phyloP scores from a whole-genome alignment of 2,888 invertebrate species.

The Hetaerina titia region DNA sequence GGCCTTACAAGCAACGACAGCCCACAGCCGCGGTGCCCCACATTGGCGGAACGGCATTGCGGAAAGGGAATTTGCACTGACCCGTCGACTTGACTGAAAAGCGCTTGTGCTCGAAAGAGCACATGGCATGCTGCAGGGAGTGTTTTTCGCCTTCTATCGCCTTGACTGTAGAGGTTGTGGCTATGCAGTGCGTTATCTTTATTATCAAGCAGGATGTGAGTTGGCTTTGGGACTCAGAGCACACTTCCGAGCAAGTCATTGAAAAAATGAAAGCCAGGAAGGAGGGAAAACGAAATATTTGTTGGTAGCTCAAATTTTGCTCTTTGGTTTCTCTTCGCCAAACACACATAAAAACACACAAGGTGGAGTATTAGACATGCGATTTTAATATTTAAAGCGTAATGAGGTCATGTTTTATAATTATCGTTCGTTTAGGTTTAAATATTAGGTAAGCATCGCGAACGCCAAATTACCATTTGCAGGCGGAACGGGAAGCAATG shows the following conservation, averaged over 20 bases:
- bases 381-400: neutral
- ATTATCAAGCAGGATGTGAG: neutral
- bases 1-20: too few species aligned
- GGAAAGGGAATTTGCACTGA: too few species aligned
- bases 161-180: neutral
- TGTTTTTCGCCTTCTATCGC: neutral
- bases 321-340: conserved; percentile 19
- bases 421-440: neutral
- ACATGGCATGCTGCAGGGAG: neutral
- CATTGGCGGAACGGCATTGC: too few species aligned
- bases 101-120: too few species aligned
- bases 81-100: too few species aligned
- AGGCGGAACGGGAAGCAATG: neutral
- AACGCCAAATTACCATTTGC: neutral
- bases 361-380: neutral
- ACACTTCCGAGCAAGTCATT: neutral
- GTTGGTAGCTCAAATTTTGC: neutral
- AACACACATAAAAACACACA: neutral
- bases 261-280: neutral
- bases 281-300: neutral
- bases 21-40: too few species aligned
- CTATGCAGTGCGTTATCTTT: neutral
- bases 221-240: neutral
- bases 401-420: neutral
- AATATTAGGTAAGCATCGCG: neutral